A percentile compares a stretch with the other conserved stretches of the same genome.
Conservation (phyloP, 2,113 vertebrate species). For the Holacanthus passer region DNA sequence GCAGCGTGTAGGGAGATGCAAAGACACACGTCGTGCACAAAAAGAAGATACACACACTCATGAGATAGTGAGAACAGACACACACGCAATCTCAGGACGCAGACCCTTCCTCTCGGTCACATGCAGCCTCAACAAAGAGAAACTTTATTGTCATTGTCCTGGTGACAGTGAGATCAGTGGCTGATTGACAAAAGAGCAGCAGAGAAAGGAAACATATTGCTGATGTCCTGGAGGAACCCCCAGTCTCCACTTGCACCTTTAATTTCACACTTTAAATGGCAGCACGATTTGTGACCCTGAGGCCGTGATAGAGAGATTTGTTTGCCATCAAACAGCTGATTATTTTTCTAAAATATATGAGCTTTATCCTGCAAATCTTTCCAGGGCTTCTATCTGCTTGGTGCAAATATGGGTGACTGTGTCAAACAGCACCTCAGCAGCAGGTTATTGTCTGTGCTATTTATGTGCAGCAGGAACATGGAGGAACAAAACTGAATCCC, state of each 20-base stretch:
- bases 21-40: constrained; percentile 18
- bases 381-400: background rate
- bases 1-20: background rate
- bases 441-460: constrained; percentile 22
- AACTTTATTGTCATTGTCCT: constrained; percentile 68
- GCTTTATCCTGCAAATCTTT: background rate
- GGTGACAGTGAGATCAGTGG: constrained; percentile 74
- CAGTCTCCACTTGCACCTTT: constrained; percentile 29
- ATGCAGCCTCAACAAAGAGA: constrained; percentile 73
- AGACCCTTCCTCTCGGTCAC: constrained; percentile 81
- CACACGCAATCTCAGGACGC: constrained; percentile 76
- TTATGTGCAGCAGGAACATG: background rate
- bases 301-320: background rate
- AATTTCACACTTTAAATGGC: background rate
- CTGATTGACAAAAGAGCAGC: constrained; percentile 67
- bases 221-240: constrained; percentile 70
- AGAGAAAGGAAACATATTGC: constrained; percentile 76
- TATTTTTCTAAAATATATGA: background rate
- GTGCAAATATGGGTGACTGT: constrained; percentile 43
- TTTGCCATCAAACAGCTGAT: background rate
- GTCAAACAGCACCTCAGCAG: constrained; percentile 34
- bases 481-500: background rate
- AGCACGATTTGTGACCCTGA: background rate
- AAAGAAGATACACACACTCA: constrained; percentile 25
- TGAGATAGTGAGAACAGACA: constrained; percentile 55